Evolutionary conservation across 1,140 invertebrate species (phyloP).

Genomic region (Maconellicoccus hirsutus): DNA sequence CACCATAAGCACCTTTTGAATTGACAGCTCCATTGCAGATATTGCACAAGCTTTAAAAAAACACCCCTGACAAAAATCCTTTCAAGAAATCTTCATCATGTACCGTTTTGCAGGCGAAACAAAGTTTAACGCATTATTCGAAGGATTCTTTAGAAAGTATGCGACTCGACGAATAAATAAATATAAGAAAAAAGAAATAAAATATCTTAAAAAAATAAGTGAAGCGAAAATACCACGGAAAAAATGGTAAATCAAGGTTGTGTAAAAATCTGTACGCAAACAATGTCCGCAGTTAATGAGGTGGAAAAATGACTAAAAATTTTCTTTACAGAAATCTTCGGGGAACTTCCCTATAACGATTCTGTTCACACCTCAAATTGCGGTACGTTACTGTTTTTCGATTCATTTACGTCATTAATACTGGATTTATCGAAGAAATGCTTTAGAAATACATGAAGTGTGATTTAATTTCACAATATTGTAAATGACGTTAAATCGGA

Average conservation of each 20-base stretch:
- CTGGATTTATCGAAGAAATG: background rate
- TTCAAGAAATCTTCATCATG: too few relatives aligned
- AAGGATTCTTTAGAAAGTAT: background rate
- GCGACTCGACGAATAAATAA: background rate
- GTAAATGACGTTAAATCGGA: background rate
- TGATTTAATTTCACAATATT: background rate
- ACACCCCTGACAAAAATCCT: too few relatives aligned
- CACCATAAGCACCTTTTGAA: too few relatives aligned
- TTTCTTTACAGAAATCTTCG: background rate
- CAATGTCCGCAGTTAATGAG: conserved; percentile 17
- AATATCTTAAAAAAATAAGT: conserved; percentile 2
- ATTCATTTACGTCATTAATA: conserved; percentile 9
- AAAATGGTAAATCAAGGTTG: conserved; percentile 16
- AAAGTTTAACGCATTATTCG: background rate
- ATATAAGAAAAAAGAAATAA: background rate
- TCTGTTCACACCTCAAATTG: conserved; percentile 3
- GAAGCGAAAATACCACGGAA: conserved; percentile 6
- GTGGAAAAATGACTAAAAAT: conserved; percentile 19
- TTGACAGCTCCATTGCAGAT: too few relatives aligned
- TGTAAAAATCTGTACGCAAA: conserved; percentile 15
- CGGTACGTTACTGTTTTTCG: background rate
- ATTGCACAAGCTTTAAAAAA: too few relatives aligned
- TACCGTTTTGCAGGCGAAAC: background rate
- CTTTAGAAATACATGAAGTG: background rate
- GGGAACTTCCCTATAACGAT: background rate